Evolutionary conservation across 2,888 invertebrate genomes (phyloP).

Genomic region (Pandemis cinnamomeana): DNA sequence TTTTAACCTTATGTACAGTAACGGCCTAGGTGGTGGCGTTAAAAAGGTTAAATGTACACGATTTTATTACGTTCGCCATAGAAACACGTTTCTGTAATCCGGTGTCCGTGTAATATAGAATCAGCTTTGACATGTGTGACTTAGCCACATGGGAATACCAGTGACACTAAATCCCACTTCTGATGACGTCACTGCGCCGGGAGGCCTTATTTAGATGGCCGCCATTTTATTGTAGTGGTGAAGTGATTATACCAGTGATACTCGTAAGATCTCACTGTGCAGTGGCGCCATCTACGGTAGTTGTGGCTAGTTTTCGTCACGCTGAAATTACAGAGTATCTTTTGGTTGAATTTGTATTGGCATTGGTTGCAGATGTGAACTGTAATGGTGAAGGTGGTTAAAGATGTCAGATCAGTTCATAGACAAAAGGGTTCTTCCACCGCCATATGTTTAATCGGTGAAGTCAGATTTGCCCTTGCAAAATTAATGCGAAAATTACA

Average conservation of each 20-base stretch:
- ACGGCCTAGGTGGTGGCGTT: background rate
- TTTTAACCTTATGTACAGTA: background rate
- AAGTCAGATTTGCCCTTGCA: too few relatives aligned
- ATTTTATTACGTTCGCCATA: background rate
- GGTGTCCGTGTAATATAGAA: background rate
- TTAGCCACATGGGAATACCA: background rate
- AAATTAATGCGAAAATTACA: too few relatives aligned
- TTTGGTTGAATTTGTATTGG: constrained; percentile 24
- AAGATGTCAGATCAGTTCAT: background rate
- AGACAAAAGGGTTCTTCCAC: background rate
- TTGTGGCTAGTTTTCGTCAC: constrained; percentile 43
- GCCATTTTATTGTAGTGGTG: background rate
- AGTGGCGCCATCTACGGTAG: background rate
- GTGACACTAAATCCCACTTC: background rate
- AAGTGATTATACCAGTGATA: background rate
- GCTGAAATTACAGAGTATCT: constrained; percentile 31
- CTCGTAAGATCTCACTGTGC: background rate
- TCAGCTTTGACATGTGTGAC: background rate
- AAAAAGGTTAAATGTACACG: background rate
- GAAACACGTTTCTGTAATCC: constrained; percentile 3
- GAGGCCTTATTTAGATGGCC: background rate
- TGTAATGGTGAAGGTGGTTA: background rate
- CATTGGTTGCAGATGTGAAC: background rate
- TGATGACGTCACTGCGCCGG: background rate
- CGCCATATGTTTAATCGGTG: too few relatives aligned